Evolutionary conservation across 2,888 invertebrate genomes (phyloP), one percentile per base, ranked within the genome.

Genomic region (Eulithis prunata): DNA sequence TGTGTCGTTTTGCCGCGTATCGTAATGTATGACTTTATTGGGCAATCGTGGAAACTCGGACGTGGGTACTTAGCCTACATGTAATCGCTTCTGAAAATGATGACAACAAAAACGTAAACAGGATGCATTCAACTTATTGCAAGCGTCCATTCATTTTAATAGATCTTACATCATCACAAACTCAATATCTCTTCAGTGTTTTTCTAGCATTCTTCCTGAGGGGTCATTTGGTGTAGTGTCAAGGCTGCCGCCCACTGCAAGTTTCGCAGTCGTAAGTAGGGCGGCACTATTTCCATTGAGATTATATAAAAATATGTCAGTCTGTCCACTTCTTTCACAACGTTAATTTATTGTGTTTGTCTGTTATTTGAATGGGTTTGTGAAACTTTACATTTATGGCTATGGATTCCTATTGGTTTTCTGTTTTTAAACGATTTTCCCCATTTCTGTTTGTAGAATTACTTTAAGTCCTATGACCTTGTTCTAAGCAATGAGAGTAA

Each of bases 271-370:
- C 57, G 73, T 77, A 86, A 80, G 77, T 81, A 77, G 84, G 83
- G 69, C 77, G 73, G 71, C 72, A 83, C 80, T 82, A 80, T 84
- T 85, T 83, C 80, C 80, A 85, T 84, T 87, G 84, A 75, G 81
- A 79, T 83, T 82, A 66, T 84, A 81, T 86, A 86, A 80, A 81
- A 75, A 74, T 57, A 76, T 74, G 72, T 74, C 78, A 70, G 69
- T 70, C 56, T 79, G 77, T 75, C 80, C 82, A 82, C 84, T 84
- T 83, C 81, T 86, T 84, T 78, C 85, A 81, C 81, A 83, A 85
- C 78, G 8, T 43, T 64, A 68, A 62, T 73, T 75, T 75, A 78
- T 73, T 71, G 71, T 71, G 72, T 74, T 69, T 71, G 68, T 68
- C 71, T 72, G 73, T 70, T 58, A 52, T 62, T 60, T 70, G 71